Base-by-base conservation (phyloP, 1,140 invertebrate species). In the Saccostrea glomerata region DNA sequence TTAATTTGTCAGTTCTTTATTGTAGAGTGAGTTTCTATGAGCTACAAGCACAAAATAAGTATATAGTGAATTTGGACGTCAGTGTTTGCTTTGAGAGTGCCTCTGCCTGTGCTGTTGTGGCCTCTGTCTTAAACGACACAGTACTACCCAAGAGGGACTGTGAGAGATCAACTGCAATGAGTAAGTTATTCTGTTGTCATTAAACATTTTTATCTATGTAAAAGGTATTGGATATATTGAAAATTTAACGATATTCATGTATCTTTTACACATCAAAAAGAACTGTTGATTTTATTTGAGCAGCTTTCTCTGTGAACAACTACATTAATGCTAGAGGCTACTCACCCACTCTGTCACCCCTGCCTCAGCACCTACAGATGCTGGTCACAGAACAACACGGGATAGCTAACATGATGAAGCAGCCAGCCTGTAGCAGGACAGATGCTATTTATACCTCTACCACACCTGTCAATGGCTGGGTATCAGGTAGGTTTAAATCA, bases 61-160 rank as follows among this genome's bases (percentile, higher is more conserved):
- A 83, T 66, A n/a, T 85, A n/a, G 30, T 90, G n/a, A 85, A 73
- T 25, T 40, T 90, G 55, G 86, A 87, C 17, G 6, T 90, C 4
- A 90, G 86, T 70, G 86, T 90, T 23, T 90, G 89, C 55, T 87
- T 85, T 30, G 86, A 87, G 17, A 86, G 54, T 55, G 73, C 87
- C 47, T 36, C 56, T 15, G 7, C 70, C 15, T 89, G 88, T 89
- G n/a, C 17, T 25, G 30, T 85, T 23, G 17, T 58, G 25, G 47
- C 47, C 6, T 36, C 47, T 9, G 84, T 85, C 25, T 36, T 85
- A 11, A 23, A 63, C 0, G 17, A 85, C 55, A 63, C 56, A 36
- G 30, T 30, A 6, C 23, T 85, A 25, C 84, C 84, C 55, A 58
- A 85, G 58, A 36, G 30, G n/a, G 58, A 58, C 55, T 85, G 84